These are phyloP conservation scores for Manis crassicaudata DNA, from an alignment of 2,797 vertebrate species.

Conservation along the genomic window DNA sequence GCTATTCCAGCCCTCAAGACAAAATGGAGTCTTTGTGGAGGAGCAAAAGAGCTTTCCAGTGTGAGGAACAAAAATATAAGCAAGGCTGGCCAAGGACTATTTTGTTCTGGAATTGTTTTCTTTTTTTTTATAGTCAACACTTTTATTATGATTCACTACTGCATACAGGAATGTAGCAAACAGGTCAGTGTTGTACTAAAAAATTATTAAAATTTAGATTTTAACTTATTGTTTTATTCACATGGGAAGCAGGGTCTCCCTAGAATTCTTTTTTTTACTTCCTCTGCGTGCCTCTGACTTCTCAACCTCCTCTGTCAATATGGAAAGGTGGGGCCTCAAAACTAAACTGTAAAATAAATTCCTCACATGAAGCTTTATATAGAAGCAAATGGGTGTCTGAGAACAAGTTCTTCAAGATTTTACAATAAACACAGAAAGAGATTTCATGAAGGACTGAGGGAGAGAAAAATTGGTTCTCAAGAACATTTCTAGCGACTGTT, in stretches of 20 bases:
- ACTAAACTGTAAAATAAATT: conserved; percentile 34
- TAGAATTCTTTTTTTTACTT: background rate
- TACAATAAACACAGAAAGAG: background rate
- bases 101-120: background rate
- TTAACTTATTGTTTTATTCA: too few relatives aligned
- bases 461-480: background rate
- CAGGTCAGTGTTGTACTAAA: too few relatives aligned
- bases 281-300: background rate
- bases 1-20: background rate
- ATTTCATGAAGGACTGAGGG: conserved; percentile 20
- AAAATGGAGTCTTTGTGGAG: background rate
- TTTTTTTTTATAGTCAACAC: too few relatives aligned
- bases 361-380: background rate
- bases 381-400: conserved; percentile 4
- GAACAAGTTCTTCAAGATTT: conserved; percentile 40
- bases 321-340: background rate
- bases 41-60: background rate
- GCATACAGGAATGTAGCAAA: too few relatives aligned
- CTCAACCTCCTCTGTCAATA: conserved; percentile 2
- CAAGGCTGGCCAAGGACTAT: background rate
- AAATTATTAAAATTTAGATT: too few relatives aligned
- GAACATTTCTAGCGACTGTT: conserved; percentile 47
- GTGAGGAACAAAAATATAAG: background rate
- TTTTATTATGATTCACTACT: too few relatives aligned
- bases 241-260: too few relatives aligned